Evolutionary conservation across 2,888 invertebrate species (phyloP).

Genomic region (Protodeltote pygarga): DNA sequence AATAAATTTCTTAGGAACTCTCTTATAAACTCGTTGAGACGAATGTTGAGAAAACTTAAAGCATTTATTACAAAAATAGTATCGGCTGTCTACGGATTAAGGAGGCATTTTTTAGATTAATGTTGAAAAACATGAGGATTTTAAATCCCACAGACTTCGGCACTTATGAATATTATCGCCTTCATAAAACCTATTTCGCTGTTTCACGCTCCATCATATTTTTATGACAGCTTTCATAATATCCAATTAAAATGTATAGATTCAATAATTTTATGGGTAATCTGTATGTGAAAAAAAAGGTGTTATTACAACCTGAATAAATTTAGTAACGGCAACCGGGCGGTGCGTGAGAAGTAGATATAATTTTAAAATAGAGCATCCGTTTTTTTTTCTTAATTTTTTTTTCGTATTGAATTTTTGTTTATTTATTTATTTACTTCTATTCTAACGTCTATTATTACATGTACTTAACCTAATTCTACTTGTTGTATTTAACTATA

Average conservation of each 20-base stretch:
- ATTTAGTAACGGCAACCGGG: background rate
- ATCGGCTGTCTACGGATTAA: conserved; percentile 4
- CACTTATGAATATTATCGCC: conserved; percentile 27
- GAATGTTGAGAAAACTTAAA: background rate
- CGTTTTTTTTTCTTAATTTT: no score
- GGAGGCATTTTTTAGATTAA: conserved; percentile 20
- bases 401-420: no score
- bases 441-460: background rate
- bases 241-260: conserved; percentile 24
- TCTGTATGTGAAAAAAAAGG: conserved; percentile 5
- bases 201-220: conserved; percentile 25
- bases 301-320: conserved; percentile 15
- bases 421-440: no score
- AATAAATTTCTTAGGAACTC: no score
- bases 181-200: conserved; percentile 18
- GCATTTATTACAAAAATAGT: conserved; percentile 14
- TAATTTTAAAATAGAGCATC: background rate
- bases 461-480: conserved; percentile 1
- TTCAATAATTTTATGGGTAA: conserved; percentile 24
- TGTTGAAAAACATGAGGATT: conserved; percentile 18
- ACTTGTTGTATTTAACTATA: no score
- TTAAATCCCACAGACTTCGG: conserved; percentile 12
- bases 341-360: conserved; percentile 1
- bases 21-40: no score
- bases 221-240: conserved; percentile 25